These are phyloP conservation scores for Myotis yumanensis DNA, from an alignment of 2,113 vertebrate genomes.

Conservation along the genomic window DNA sequence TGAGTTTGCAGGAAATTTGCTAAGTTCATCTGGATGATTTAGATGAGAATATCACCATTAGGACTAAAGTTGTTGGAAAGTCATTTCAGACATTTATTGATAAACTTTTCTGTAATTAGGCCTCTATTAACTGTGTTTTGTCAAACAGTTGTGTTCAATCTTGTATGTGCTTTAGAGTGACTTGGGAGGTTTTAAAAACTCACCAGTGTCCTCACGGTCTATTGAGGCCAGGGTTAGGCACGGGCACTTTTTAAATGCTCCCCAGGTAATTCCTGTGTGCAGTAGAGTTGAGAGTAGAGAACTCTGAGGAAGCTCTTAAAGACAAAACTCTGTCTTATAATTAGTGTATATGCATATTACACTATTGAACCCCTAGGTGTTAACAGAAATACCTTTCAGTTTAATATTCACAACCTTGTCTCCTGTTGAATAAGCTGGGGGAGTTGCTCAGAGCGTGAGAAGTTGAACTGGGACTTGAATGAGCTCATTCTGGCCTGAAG, in stretches of 20 bases:
- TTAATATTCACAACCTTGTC: neutral
- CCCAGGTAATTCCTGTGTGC: neutral
- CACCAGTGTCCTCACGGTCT: neutral
- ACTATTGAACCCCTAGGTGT: accelerated
- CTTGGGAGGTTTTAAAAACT: neutral
- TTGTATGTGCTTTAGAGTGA: neutral
- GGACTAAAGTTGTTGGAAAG: neutral
- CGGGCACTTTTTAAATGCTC: neutral
- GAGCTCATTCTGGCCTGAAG: neutral
- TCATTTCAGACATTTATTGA: neutral
- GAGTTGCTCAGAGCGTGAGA: neutral
- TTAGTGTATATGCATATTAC: neutral
- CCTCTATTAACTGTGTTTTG: neutral
- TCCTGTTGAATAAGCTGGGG: neutral
- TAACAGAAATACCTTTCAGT: neutral
- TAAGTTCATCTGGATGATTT: neutral
- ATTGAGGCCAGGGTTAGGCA: neutral
- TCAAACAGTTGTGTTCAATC: neutral
- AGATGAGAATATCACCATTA: neutral
- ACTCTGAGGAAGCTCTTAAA: neutral
- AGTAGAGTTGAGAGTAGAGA: neutral
- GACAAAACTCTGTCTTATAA: neutral
- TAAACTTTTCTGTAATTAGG: neutral
- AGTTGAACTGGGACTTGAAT: neutral
- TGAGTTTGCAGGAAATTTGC: neutral